Percentiles rank a stretch among this genome's conserved stretches.
phyloP scores from a whole-genome alignment of 2,113 vertebrate genomes.

The Hemibagrus wyckioides region DNA sequence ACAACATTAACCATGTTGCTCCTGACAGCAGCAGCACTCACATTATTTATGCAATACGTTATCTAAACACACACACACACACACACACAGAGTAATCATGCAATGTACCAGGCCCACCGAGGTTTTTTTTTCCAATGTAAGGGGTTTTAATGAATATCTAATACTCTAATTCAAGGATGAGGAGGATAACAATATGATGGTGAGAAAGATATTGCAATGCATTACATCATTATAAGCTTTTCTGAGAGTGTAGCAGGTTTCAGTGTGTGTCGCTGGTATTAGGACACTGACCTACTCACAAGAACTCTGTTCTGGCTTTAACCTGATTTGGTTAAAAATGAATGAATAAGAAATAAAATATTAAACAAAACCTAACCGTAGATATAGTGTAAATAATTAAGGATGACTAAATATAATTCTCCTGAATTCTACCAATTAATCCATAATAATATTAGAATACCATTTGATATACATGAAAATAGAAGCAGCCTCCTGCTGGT shows the following conservation, averaged over 20 bases:
- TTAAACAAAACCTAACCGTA: not conserved
- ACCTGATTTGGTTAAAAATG: not conserved
- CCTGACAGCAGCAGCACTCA: not conserved
- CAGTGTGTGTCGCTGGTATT: not conserved
- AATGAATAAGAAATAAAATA: not conserved
- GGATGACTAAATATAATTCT: not conserved
- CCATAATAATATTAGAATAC: not conserved
- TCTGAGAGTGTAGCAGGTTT: not conserved
- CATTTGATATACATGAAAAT: not conserved
- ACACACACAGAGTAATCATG: not conserved
- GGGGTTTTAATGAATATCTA: not conserved
- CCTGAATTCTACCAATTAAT: not conserved
- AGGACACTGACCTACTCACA: constrained; percentile 1
- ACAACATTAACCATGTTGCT: not conserved
- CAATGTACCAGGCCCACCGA: not conserved
- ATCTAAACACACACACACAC: not conserved
- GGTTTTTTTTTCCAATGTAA: not conserved
- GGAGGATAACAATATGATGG: constrained; percentile 1
- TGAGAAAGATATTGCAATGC: not conserved
- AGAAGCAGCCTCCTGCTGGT: not conserved
- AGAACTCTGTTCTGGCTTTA: not conserved
- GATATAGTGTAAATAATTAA: not conserved
- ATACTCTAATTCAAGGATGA: not conserved
- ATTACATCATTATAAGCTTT: constrained; percentile 8
- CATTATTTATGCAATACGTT: not conserved